Base-by-base conservation (phyloP, 1,140 invertebrate genomes). In the Drosophila tsacasi region DNA sequence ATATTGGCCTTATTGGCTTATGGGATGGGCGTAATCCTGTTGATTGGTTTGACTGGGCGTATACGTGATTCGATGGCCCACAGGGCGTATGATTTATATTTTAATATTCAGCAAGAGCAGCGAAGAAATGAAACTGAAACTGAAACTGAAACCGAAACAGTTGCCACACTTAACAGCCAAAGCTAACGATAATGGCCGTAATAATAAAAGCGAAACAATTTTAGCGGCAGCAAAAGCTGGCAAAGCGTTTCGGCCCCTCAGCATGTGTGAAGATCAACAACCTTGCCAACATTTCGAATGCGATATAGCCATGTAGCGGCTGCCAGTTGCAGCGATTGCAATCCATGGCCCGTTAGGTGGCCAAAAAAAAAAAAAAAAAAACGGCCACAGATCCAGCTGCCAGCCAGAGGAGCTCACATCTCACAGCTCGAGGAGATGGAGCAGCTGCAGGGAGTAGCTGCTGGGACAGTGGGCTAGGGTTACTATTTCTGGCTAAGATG, bases 251-350 rank as follows among this genome's bases (percentile, higher is more conserved):
- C 54, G 52, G 72, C 61, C 40, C 54, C 63, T 55, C 62, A 55
- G 49, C 64, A 71, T 71, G 59, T 84, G 74, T 79, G 85, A 85
- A 91, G 85, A 90, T 90, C 85, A 90, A 90, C 86, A 91, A 90
- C 85, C 85, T 91, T 76, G 82, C 79, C 75, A 84, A 72, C 69
- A 73, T 35, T 57, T 49, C 69, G 71, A 74, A 52, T 85, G 71
- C 74, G 63, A 80, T 46, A 65, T 32, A 63, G 63, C 64, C 50
- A 44, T 35, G 25, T 69, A 21, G 37, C 35, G 25, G 25, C 52
- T 57, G 54, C 54, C 54, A 55, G 52, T 37, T 23, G 15, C 32
- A 17, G 62, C 35, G 63, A 73, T 52, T 49, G 72, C 72, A 39
- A 73, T 76, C 66, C 81, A 78, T 75, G 55, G 54, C 66, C 81